Conservation (phyloP, 1,140 invertebrate species). For the Drosophila varians region DNA sequence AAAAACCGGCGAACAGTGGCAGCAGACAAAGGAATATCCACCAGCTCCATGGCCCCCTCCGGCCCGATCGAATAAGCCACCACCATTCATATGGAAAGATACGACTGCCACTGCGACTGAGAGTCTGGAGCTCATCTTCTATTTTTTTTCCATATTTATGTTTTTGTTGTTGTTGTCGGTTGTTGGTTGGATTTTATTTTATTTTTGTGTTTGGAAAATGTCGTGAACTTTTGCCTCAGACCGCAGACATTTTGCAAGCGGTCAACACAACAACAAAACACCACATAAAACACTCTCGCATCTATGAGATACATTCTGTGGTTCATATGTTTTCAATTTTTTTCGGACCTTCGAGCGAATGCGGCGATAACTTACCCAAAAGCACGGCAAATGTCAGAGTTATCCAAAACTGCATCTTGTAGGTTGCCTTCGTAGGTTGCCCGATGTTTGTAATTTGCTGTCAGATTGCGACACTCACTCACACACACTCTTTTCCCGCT, state of each 20-base stretch:
- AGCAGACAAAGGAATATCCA: constrained; percentile 50
- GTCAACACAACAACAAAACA: constrained; percentile 30
- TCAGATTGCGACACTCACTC: constrained; percentile 37
- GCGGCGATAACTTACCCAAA: constrained; percentile 72
- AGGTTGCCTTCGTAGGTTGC: constrained; percentile 33
- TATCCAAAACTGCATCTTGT: constrained; percentile 82
- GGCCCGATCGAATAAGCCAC: constrained; percentile 32
- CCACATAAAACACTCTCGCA: constrained; percentile 14
- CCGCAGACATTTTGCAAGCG: constrained; percentile 48
- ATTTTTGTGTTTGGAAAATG: constrained; percentile 49
- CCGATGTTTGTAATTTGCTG: constrained; percentile 38
- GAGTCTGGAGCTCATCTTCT: constrained; percentile 59
- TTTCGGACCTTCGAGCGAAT: constrained; percentile 4
- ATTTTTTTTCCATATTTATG: constrained; percentile 41
- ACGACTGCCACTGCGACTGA: constrained; percentile 44
- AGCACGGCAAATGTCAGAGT: constrained; percentile 80
- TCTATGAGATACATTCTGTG: constrained; percentile 64
- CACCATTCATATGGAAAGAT: constrained; percentile 66
- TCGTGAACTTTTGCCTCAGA: constrained; percentile 70
- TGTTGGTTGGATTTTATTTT: neutral
- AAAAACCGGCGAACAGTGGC: constrained; percentile 49
- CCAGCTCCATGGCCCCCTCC: neutral
- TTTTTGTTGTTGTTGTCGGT: neutral
- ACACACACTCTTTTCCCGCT: constrained; percentile 14
- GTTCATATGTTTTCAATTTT: constrained; percentile 39